Percentiles rank a stretch among this genome's conserved stretches.
Conservation (phyloP, 2,888 invertebrate species). For the Monoplex corrugatus region DNA sequence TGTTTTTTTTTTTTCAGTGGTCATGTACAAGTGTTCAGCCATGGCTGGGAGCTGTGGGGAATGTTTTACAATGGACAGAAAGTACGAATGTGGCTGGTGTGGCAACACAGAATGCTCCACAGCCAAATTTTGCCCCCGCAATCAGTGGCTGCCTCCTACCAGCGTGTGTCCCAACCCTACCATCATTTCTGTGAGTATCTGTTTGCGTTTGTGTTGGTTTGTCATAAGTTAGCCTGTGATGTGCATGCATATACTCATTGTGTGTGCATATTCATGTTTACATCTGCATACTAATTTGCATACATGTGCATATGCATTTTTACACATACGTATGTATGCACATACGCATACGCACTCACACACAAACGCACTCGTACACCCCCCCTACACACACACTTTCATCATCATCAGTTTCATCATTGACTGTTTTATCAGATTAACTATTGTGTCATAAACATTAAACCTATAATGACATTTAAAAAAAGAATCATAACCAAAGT, state of each 20-base stretch:
- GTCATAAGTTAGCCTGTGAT: not conserved
- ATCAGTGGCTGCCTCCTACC: slow-evolving; percentile 92
- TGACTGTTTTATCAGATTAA: no score
- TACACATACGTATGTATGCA: no score
- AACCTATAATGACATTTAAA: no score
- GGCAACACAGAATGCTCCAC: slow-evolving; percentile 74
- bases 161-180: slow-evolving; percentile 97
- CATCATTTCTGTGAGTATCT: slow-evolving; percentile 83
- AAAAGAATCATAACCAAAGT: no score
- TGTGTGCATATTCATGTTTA: not conserved
- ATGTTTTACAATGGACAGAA: slow-evolving; percentile 94
- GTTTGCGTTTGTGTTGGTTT: not conserved
- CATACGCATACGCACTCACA: not conserved
- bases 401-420: no score
- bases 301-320: no score
- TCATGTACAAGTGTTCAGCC: slow-evolving; percentile 89
- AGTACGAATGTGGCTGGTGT: slow-evolving; percentile 98
- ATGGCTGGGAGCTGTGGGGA: slow-evolving; percentile 99
- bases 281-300: no score
- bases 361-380: not conserved
- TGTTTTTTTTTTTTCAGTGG: slow-evolving; percentile 51
- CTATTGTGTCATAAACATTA: no score
- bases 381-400: no score
- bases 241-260: not conserved
- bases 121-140: slow-evolving; percentile 71